These are phyloP conservation scores for Propsilocerus akamusi DNA, from an alignment of 1,140 invertebrate genomes.

Conservation along the genomic window DNA sequence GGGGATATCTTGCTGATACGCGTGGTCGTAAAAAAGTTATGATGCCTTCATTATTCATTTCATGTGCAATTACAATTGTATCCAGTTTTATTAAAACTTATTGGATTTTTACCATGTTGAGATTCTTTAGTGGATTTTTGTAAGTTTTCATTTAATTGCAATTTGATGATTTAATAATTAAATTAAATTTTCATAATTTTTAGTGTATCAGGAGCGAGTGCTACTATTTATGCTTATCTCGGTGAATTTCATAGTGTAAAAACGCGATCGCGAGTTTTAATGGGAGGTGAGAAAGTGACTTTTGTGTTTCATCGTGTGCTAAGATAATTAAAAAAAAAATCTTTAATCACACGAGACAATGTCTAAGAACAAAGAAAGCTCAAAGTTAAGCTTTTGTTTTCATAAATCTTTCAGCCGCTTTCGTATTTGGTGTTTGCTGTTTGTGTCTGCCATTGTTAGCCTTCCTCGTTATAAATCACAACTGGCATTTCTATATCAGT, in stretches of 20 bases:
- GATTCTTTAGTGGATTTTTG: conserved; percentile 29
- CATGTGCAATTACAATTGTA: conserved; percentile 27
- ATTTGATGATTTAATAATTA: not conserved
- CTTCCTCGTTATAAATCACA: conserved; percentile 10
- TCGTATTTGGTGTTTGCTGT: conserved; percentile 10
- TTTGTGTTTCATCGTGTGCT: too few species aligned
- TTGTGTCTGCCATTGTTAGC: conserved; percentile 10
- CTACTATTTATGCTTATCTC: conserved; percentile 11
- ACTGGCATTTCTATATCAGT: conserved; percentile 8
- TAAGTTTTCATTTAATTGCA: not conserved
- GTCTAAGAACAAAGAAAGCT: too few species aligned
- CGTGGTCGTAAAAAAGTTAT: conserved; percentile 22
- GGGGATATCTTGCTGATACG: conserved; percentile 23
- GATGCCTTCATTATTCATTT: conserved; percentile 27
- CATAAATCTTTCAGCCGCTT: not conserved
- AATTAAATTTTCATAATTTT: not conserved
- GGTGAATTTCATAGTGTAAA: conserved; percentile 11
- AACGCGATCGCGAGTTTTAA: conserved; percentile 9
- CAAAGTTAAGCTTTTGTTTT: not conserved
- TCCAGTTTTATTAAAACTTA: conserved; percentile 28
- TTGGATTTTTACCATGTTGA: conserved; percentile 29
- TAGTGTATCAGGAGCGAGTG: conserved; percentile 11
- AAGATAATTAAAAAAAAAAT: too few species aligned
- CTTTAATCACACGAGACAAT: too few species aligned
- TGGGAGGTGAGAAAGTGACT: conserved; percentile 6